These are phyloP conservation scores for Cataglyphis albicans DNA, from an alignment of 2,888 invertebrate species.

Conservation along the genomic window DNA sequence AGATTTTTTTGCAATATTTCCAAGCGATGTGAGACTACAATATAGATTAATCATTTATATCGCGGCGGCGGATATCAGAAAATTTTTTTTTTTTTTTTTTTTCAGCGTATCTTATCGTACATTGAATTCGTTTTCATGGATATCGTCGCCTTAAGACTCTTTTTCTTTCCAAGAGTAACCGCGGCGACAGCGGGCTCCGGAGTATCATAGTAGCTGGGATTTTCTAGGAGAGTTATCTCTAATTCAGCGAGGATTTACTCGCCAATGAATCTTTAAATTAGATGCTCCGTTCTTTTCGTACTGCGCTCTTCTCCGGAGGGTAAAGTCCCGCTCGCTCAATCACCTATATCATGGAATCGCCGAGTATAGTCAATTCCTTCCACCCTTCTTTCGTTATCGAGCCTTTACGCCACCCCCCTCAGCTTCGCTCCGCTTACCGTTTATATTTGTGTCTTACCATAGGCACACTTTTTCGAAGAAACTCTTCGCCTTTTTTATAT, in stretches of 20 bases:
- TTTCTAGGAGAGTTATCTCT: slow-evolving; percentile 87
- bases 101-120: slow-evolving; percentile 55
- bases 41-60: background rate
- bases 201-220: slow-evolving; percentile 79
- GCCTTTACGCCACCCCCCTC: slow-evolving; percentile 42
- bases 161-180: slow-evolving; percentile 58
- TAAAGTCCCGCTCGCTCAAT: slow-evolving; percentile 73
- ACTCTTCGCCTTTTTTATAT: slow-evolving; percentile 5
- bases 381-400: slow-evolving; percentile 51
- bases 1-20: background rate
- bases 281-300: slow-evolving; percentile 81
- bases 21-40: background rate
- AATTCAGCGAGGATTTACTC: slow-evolving; percentile 88
- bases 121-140: slow-evolving; percentile 70
- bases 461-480: slow-evolving; percentile 1
- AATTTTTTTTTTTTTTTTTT: slow-evolving; percentile 1
- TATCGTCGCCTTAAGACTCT: slow-evolving; percentile 74
- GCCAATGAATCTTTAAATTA: slow-evolving; percentile 88
- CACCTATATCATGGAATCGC: slow-evolving; percentile 78
- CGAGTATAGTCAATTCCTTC: slow-evolving; percentile 60
- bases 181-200: slow-evolving; percentile 57
- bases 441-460: slow-evolving; percentile 49
- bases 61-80: background rate
- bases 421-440: slow-evolving; percentile 19
- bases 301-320: slow-evolving; percentile 51